Percentiles rank a stretch among this genome's conserved stretches.
Evolutionary conservation across 2,888 invertebrate genomes (phyloP).

Genomic region (Coleophora flavipennella): DNA sequence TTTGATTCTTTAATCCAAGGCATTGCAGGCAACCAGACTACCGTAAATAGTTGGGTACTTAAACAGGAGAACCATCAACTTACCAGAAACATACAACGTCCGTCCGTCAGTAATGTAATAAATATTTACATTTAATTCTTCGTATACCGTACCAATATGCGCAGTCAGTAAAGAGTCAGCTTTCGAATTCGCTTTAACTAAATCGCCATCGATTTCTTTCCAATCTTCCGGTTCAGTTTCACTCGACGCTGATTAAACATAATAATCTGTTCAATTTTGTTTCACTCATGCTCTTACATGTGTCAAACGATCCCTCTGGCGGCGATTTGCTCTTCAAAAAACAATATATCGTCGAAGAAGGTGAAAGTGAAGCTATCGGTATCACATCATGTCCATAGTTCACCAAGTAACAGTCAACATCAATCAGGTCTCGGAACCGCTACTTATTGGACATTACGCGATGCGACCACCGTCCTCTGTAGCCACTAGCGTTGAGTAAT

Average conservation of each 20-base stretch:
- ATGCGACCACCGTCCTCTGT: slow-evolving; percentile 6
- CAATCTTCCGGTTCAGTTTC: slow-evolving; percentile 56
- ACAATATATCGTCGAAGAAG: slow-evolving; percentile 35
- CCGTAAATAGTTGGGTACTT: no score
- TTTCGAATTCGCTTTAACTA: slow-evolving; percentile 38
- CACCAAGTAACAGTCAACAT: slow-evolving; percentile 33
- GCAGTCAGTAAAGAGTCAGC: slow-evolving; percentile 18
- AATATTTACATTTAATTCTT: neutral
- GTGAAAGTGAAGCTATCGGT: slow-evolving; percentile 47
- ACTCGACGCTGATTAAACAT: slow-evolving; percentile 34
- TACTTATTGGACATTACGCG: slow-evolving; percentile 11
- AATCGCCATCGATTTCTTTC: slow-evolving; percentile 50
- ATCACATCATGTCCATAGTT: slow-evolving; percentile 38
- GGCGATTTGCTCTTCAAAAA: slow-evolving; percentile 37
- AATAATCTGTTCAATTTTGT: slow-evolving; percentile 33
- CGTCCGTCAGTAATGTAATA: no score
- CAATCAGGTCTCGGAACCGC: slow-evolving; percentile 25
- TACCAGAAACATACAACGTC: no score
- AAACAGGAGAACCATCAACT: no score
- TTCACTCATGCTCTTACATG: slow-evolving; percentile 16
- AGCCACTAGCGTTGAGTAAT: slow-evolving; percentile 12
- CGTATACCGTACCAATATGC: slow-evolving; percentile 13
- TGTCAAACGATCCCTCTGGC: slow-evolving; percentile 24
- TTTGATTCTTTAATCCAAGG: no score
- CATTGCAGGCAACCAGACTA: no score